Conservation (phyloP, 2,113 vertebrate genomes). For the Phalacrocorax brasilianus region DNA sequence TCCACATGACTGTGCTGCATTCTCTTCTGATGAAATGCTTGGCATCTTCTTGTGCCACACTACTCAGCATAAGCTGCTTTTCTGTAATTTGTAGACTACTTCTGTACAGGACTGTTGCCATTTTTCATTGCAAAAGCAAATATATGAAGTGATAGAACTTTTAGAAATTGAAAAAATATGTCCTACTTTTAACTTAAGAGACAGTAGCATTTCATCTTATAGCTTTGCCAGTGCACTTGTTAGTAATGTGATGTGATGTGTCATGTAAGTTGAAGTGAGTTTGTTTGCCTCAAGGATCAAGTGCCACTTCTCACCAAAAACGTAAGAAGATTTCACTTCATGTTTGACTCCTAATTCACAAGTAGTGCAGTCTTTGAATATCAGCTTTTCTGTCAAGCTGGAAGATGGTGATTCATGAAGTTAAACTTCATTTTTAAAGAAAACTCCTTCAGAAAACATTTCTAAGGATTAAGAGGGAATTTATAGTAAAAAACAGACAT, state of each 20-base stretch:
- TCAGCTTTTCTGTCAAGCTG: neutral
- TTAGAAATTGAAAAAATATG: neutral
- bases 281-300: constrained; percentile 44
- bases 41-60: neutral
- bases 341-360: constrained; percentile 40
- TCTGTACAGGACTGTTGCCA: neutral
- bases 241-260: constrained; percentile 12
- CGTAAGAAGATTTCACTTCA: constrained; percentile 7
- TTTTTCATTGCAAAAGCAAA: constrained; percentile 37
- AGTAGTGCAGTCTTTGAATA: neutral
- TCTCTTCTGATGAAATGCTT: neutral
- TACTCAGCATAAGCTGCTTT: constrained; percentile 30
- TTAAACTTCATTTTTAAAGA: constrained; percentile 4
- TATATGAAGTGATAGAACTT: constrained; percentile 18
- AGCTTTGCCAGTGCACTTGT: constrained; percentile 19
- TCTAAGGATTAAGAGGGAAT: neutral
- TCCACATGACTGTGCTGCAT: neutral
- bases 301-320: constrained; percentile 30
- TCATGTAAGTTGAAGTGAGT: constrained; percentile 23
- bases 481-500: neutral
- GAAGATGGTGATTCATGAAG: neutral
- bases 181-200: constrained; percentile 41
- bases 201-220: constrained; percentile 31
- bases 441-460: neutral
- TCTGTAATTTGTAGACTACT: neutral